A percentile compares a stretch with the other conserved stretches of the same genome.
These are phyloP conservation scores for Neria commutata DNA, from an alignment of 2,888 invertebrate species.

Conservation along the genomic window DNA sequence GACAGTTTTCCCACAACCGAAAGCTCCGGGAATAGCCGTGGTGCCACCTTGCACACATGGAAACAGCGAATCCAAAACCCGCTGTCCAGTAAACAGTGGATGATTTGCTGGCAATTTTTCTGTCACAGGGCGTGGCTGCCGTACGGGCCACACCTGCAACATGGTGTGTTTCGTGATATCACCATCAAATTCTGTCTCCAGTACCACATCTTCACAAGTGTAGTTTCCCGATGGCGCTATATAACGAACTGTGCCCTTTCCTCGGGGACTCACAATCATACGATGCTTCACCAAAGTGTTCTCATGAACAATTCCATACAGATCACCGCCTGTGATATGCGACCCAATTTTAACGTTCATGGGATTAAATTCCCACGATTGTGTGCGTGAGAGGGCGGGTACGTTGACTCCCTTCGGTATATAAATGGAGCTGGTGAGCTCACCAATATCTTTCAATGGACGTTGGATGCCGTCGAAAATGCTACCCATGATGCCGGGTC, in stretches of 20 bases:
- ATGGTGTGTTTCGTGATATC: constrained; percentile 88
- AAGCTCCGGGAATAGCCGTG: constrained; percentile 98
- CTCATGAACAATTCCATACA: constrained; percentile 94
- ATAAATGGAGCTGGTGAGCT: constrained; percentile 93
- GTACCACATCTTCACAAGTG: constrained; percentile 86
- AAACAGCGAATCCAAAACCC: constrained; percentile 96
- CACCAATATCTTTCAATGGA: constrained; percentile 93
- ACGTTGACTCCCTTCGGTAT: constrained; percentile 98
- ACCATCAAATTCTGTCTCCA: constrained; percentile 98
- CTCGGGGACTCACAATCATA: constrained; percentile 92
- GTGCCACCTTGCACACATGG: constrained; percentile 99
- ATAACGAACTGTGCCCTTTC: constrained; percentile 94
- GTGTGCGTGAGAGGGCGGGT: constrained; percentile 80
- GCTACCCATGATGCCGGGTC: constrained; percentile 97
- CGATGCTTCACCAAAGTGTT: constrained; percentile 97
- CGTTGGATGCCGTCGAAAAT: constrained; percentile 99
- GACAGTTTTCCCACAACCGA: constrained; percentile 91
- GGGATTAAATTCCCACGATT: constrained; percentile 91
- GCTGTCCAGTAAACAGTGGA: constrained; percentile 96
- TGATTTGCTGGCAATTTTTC: constrained; percentile 99
- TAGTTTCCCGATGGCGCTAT: constrained; percentile 94
- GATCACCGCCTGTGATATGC: constrained; percentile 97
- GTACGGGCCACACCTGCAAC: constrained; percentile 99
- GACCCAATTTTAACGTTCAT: constrained; percentile 81
- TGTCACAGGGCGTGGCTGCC: constrained; percentile 92